Conservation (phyloP, 2,797 vertebrate species). For the Galago senegalensis region DNA sequence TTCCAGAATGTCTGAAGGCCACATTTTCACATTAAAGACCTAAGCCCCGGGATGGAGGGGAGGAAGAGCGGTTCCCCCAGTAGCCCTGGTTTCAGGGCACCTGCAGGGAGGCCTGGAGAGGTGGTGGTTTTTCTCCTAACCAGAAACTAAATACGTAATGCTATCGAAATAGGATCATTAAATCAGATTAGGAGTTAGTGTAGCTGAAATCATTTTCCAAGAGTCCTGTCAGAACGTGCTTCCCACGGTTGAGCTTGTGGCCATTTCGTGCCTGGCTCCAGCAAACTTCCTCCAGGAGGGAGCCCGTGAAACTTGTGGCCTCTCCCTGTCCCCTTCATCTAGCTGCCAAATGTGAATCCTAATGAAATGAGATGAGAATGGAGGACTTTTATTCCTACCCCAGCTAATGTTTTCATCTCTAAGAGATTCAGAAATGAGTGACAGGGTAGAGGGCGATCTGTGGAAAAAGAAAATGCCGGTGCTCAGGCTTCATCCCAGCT, state of each 20-base stretch:
- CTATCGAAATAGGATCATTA: slow-evolving; percentile 75
- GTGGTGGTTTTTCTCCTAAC: slow-evolving; percentile 84
- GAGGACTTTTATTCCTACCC: neutral
- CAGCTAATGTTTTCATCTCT: slow-evolving; percentile 31
- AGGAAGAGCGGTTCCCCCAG: slow-evolving; percentile 55
- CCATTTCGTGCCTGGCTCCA: neutral
- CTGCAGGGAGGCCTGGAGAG: slow-evolving; percentile 83
- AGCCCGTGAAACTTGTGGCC: neutral
- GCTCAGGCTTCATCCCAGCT: neutral
- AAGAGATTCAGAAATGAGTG: neutral
- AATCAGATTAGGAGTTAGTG: slow-evolving; percentile 59
- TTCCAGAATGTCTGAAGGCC: slow-evolving; percentile 78
- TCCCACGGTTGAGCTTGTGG: slow-evolving; percentile 48
- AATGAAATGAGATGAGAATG: neutral
- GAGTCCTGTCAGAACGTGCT: slow-evolving; percentile 41
- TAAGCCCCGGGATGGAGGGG: slow-evolving; percentile 37
- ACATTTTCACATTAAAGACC: slow-evolving; percentile 78
- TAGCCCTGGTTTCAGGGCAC: slow-evolving; percentile 79
- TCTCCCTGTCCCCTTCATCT: neutral
- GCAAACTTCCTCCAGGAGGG: slow-evolving; percentile 39
- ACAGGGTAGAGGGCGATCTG: neutral
- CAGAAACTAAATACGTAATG: slow-evolving; percentile 87
- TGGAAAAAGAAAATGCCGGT: neutral
- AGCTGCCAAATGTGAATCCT: slow-evolving; percentile 39
- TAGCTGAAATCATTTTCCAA: slow-evolving; percentile 73